Base-by-base conservation (phyloP, 2,888 invertebrate species). In the Callyntrura guangdongensis region DNA sequence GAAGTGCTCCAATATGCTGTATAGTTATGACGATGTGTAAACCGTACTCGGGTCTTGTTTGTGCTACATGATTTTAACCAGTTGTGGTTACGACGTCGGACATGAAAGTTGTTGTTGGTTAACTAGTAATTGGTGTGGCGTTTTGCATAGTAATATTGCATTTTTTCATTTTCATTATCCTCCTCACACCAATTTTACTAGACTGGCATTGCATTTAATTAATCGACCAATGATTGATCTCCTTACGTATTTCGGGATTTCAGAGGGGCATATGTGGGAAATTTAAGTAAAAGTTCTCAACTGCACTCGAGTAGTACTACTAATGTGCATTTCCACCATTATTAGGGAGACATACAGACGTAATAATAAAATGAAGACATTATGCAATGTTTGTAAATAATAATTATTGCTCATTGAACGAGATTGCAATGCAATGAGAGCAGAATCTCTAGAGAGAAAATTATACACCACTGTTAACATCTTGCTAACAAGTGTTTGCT, bases 401-500 rank as follows among this genome's bases (percentile, higher is more conserved):
- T 59, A 64, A 89, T 85, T 79, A 89, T 79, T 79, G 89, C 49
- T 85, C 79, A 79, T 79, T 85, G 89, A 22, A 79, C 85, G 56
- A 85, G 84, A 83, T 74, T 56, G 47, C 69, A 84, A 59, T 89
- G 69, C 67, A 45, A 77, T 47, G 22, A 14, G 49, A 79, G 27
- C 79, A 59, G 27, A 56, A 56, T 77, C 0, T 56, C 0, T 64
- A 20, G 45, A 45, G 89, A 85, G 79, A 85, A 89, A 85, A 89
- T 89, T 89, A 89, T 53, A 85, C 69, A 77, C 53, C 67, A 64
- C 56, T 69, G 67, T 69, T 74, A 49, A 59, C 88, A 81, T 79
- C 47, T 61, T 53, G 59, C 83, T 89, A 89, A 89, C 89, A 84
- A 85, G 79, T 89, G 84, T 89, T 89, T 89, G 89, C 85, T 79